Conservation (phyloP, 53 echinoderm and acorn worm species). For the Echinarachnius parma region DNA sequence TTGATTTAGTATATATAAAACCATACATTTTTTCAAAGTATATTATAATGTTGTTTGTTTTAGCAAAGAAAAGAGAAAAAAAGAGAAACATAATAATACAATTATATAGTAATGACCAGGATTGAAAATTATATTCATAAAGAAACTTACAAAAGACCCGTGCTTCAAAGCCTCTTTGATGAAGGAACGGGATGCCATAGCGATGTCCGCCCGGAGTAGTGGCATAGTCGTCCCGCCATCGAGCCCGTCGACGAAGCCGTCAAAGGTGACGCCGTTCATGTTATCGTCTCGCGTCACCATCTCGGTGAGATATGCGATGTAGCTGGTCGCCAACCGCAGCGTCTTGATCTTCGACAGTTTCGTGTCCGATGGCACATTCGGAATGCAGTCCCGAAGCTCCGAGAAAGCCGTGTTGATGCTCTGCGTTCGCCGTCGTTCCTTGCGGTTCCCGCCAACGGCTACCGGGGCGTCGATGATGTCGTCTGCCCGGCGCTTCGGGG, state of each 20-base stretch:
- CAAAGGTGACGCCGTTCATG: constrained; percentile 5
- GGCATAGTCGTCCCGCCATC: constrained; percentile 5
- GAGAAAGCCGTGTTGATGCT: constrained; percentile 98
- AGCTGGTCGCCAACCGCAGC: constrained; percentile 89
- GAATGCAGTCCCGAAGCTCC: constrained; percentile 96
- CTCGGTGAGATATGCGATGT: constrained; percentile 93
- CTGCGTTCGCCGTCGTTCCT: constrained; percentile 89
- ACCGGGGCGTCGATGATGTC: constrained; percentile 3
- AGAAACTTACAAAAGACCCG: constrained; percentile 7
- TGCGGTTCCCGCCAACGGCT: constrained; percentile 25
- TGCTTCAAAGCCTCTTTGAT: constrained; percentile 18
- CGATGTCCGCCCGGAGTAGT: constrained; percentile 23
- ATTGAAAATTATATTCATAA: not conserved
- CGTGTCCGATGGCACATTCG: constrained; percentile 98
- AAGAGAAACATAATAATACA: too few relatives aligned
- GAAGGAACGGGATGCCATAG: constrained; percentile 5
- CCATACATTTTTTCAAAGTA: too few relatives aligned
- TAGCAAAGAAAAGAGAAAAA: too few relatives aligned
- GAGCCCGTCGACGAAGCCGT: constrained; percentile 8
- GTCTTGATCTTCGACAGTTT: constrained; percentile 99
- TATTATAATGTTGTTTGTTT: too few relatives aligned
- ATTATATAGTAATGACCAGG: too few relatives aligned
- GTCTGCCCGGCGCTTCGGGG: constrained; percentile 39
- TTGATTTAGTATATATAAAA: too few relatives aligned
- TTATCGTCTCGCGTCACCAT: constrained; percentile 58